phyloP scores from a whole-genome alignment of 2,113 vertebrate species.

The Burhinus oedicnemus region DNA sequence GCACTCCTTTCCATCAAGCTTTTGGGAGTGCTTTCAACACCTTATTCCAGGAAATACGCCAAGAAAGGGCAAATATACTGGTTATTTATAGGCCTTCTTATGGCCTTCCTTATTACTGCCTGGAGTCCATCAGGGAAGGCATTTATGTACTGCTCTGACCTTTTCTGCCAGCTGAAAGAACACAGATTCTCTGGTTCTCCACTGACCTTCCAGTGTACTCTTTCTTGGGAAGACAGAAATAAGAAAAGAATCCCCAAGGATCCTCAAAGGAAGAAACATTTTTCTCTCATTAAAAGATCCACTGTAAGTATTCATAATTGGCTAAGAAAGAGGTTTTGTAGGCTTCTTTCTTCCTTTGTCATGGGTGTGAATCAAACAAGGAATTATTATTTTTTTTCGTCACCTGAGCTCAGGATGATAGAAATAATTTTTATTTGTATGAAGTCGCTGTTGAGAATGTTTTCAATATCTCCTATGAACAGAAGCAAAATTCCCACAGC shows the following conservation, averaged over 20 bases:
- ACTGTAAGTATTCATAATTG: neutral
- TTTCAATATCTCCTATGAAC: neutral
- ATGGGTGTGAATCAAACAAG: neutral
- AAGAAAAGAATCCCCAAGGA: neutral
- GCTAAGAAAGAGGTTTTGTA: neutral
- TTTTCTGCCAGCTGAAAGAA: conserved; percentile 32
- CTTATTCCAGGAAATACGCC: conserved; percentile 10
- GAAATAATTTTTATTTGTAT: neutral
- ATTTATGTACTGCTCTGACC: conserved; percentile 42
- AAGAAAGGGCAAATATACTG: conserved; percentile 7
- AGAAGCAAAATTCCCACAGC: conserved; percentile 5
- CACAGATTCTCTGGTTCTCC: neutral
- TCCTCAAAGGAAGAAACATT: neutral
- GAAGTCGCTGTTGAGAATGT: neutral
- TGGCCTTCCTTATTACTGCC: conserved; percentile 15
- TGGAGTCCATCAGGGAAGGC: neutral
- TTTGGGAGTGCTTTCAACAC: neutral
- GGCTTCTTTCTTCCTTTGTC: neutral
- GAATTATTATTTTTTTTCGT: neutral
- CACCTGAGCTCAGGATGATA: neutral
- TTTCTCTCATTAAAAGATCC: neutral
- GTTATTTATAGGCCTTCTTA: conserved; percentile 26
- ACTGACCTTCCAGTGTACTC: neutral
- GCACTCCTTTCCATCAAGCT: neutral
- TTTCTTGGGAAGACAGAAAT: neutral